Evolutionary conservation across 1,140 invertebrate species (phyloP).

Genomic region (Watersipora subatra): DNA sequence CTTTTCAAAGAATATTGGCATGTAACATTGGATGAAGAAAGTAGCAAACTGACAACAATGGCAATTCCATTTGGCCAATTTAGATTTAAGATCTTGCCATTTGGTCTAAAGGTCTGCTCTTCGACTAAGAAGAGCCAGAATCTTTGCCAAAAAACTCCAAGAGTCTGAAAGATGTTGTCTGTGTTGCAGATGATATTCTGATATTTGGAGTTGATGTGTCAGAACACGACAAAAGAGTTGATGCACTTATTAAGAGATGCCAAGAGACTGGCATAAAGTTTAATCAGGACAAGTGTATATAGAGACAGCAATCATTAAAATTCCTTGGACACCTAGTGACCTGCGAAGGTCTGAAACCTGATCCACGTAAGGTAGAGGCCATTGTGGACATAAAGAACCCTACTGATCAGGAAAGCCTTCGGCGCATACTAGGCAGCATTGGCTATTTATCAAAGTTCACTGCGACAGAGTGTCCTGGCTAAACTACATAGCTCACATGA

Average conservation of each 20-base stretch:
- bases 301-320: conserved; percentile 16
- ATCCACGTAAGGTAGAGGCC: too few species aligned
- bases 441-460: too few species aligned
- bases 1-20: conserved; percentile 17
- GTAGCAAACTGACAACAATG: conserved; percentile 17
- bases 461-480: too few species aligned
- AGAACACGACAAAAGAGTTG: conserved; percentile 8
- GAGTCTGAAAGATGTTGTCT: conserved; percentile 9
- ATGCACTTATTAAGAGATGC: conserved; percentile 6
- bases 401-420: too few species aligned
- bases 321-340: conserved; percentile 33
- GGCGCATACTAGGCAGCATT: too few species aligned
- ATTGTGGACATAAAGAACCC: too few species aligned
- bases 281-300: conserved; percentile 13
- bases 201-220: conserved; percentile 10
- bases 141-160: conserved; percentile 9
- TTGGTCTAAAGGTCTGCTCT: conserved; percentile 25
- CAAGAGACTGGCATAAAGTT: conserved; percentile 11
- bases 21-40: conserved; percentile 14
- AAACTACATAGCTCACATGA: too few species aligned
- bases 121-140: conserved; percentile 11
- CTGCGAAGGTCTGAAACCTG: too few species aligned
- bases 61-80: conserved; percentile 18
- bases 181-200: conserved; percentile 14
- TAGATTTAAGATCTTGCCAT: conserved; percentile 30